A percentile compares a stretch with the other conserved stretches of the same genome.
phyloP scores from a whole-genome alignment of 2,113 vertebrate species.

The Pseudopodoces humilis region DNA sequence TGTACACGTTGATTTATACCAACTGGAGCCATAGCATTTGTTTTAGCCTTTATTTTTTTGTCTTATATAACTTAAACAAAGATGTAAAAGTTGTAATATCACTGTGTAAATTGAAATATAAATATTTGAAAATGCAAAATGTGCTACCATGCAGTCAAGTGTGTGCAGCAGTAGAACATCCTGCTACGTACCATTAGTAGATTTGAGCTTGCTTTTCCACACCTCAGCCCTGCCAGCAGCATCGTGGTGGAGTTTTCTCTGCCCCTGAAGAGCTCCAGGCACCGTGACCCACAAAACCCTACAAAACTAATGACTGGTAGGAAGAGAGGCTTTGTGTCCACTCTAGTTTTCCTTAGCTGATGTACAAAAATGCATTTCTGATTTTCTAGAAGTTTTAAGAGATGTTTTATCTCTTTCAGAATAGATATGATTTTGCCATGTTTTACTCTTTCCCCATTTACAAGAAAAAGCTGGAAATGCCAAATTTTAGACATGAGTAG shows the following conservation, averaged over 20 bases:
- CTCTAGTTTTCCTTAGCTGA: not conserved
- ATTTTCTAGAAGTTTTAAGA: not conserved
- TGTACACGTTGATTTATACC: not conserved
- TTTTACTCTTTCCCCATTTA: not conserved
- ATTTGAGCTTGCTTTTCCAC: fast-evolving
- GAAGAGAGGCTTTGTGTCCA: not conserved
- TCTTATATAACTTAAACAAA: not conserved
- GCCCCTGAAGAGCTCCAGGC: not conserved
- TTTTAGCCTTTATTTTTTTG: not conserved
- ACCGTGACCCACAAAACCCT: not conserved
- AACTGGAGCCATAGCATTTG: not conserved
- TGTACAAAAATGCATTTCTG: not conserved
- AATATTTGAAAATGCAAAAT: not conserved
- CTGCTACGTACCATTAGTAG: fast-evolving
- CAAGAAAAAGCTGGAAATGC: not conserved
- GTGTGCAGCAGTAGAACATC: not conserved
- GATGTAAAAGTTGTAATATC: not conserved
- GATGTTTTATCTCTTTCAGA: not conserved
- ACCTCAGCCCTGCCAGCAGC: not conserved
- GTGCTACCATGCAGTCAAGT: not conserved
- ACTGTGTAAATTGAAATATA: not conserved
- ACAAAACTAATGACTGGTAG: fast-evolving
- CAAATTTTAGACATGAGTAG: not conserved
- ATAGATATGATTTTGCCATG: fast-evolving
- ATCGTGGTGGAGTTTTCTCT: not conserved